Evolutionary conservation across 2,888 invertebrate genomes (phyloP).

Genomic region (Xanthorhoe spadicearia): DNA sequence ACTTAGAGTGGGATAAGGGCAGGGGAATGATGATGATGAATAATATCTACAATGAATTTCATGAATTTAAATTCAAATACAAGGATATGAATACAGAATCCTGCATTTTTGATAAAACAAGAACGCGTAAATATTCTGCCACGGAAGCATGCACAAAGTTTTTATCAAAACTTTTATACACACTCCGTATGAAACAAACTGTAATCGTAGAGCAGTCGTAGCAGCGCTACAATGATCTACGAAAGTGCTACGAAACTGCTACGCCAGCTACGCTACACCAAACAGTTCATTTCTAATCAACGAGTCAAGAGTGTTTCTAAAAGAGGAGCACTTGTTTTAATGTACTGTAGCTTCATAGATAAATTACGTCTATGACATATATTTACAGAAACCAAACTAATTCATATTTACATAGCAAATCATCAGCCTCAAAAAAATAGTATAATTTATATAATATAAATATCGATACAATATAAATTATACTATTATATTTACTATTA

Average conservation of each 20-base stretch:
- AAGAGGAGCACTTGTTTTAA: no score
- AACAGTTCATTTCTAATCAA: conserved; percentile 14
- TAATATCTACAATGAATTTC: not conserved
- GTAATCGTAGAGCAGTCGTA: conserved; percentile 23
- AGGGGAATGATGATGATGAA: not conserved
- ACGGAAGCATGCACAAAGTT: conserved; percentile 3
- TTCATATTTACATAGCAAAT: no score
- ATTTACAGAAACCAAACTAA: no score
- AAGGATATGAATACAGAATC: not conserved
- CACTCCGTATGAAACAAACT: conserved; percentile 12
- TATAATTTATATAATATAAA: no score
- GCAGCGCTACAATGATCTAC: conserved; percentile 27
- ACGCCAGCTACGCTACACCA: conserved; percentile 24
- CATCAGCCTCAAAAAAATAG: no score
- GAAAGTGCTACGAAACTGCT: conserved; percentile 26
- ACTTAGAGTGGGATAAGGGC: no score
- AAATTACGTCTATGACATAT: no score
- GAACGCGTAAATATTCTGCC: not conserved
- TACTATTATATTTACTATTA: no score
- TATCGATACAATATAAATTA: no score
- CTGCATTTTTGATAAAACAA: not conserved
- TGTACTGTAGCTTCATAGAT: no score
- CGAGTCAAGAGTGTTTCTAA: no score
- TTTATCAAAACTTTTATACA: conserved; percentile 16
- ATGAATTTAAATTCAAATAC: not conserved